These are phyloP conservation scores for Poecilia velifera DNA, from an alignment of 2,797 vertebrate species.

Conservation along the genomic window DNA sequence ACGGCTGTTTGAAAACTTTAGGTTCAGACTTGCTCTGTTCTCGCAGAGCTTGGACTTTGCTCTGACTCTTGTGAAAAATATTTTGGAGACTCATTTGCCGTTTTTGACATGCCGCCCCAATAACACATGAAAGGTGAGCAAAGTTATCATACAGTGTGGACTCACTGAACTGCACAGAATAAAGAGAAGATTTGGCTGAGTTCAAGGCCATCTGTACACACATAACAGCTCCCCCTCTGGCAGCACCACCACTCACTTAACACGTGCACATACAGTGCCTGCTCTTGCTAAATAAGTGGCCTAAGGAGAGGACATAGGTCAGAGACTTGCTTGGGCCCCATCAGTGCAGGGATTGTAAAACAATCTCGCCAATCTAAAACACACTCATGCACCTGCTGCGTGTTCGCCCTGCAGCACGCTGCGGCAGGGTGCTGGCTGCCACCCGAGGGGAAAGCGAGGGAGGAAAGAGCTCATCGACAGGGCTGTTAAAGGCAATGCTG, in stretches of 20 bases:
- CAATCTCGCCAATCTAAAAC: slow-evolving; percentile 30
- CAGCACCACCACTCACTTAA: slow-evolving; percentile 18
- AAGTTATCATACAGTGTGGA: not conserved
- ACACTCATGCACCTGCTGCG: slow-evolving; percentile 43
- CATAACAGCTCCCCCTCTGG: slow-evolving; percentile 23
- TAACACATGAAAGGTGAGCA: slow-evolving; percentile 1
- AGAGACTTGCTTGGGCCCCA: slow-evolving; percentile 35
- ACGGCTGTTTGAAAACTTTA: not conserved
- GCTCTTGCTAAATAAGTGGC: slow-evolving; percentile 39
- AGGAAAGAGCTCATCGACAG: slow-evolving; percentile 40
- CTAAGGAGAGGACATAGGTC: slow-evolving; percentile 50
- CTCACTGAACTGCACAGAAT: slow-evolving; percentile 5
- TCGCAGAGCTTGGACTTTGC: not conserved
- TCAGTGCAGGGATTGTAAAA: slow-evolving; percentile 32
- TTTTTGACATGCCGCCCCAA: not conserved
- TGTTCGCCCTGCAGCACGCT: slow-evolving; percentile 39
- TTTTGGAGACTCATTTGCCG: not conserved
- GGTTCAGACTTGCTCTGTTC: not conserved
- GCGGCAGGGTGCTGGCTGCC: slow-evolving; percentile 47
- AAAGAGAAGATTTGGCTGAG: slow-evolving; percentile 7
- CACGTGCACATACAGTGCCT: slow-evolving; percentile 31
- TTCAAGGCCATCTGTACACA: slow-evolving; percentile 44
- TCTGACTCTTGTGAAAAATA: not conserved
- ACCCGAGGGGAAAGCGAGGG: slow-evolving; percentile 41
- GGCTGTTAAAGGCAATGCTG: slow-evolving; percentile 42